These are phyloP conservation scores for Pionites leucogaster DNA, from an alignment of 2,113 vertebrate species.

Conservation along the genomic window DNA sequence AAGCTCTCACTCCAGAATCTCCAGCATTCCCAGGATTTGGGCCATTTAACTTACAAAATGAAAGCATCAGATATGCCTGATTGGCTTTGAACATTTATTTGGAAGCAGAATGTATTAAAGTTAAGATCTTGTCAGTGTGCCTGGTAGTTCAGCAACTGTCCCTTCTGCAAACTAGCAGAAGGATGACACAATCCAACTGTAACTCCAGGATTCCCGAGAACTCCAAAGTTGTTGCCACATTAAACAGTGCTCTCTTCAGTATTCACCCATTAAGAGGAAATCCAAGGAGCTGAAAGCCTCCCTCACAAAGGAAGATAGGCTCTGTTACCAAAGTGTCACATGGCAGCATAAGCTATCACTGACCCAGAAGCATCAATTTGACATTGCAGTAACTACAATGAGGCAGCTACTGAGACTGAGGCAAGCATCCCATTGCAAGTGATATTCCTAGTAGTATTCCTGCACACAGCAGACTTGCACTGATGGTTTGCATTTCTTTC, in stretches of 20 bases:
- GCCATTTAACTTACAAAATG: not conserved
- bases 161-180: not conserved
- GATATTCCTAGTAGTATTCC: not conserved
- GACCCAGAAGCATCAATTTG: constrained; percentile 57
- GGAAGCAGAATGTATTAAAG: not conserved
- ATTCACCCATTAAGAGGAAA: not conserved
- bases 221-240: not conserved
- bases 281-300: not conserved
- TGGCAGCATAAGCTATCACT: not conserved
- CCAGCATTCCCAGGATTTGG: not conserved
- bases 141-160: not conserved
- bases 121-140: not conserved
- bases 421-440: not conserved
- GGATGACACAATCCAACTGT: fast-evolving
- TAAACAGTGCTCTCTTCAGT: not conserved
- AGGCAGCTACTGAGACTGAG: not conserved
- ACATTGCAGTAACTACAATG: not conserved
- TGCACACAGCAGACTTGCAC: not conserved
- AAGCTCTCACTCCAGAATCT: not conserved
- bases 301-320: constrained; percentile 8
- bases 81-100: not conserved
- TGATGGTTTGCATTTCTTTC: not conserved
- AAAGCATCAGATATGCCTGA: not conserved
- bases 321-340: constrained; percentile 35
- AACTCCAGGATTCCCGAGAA: not conserved